Conservation (phyloP, 2,113 vertebrate genomes). For the Tonatia bakeri region DNA sequence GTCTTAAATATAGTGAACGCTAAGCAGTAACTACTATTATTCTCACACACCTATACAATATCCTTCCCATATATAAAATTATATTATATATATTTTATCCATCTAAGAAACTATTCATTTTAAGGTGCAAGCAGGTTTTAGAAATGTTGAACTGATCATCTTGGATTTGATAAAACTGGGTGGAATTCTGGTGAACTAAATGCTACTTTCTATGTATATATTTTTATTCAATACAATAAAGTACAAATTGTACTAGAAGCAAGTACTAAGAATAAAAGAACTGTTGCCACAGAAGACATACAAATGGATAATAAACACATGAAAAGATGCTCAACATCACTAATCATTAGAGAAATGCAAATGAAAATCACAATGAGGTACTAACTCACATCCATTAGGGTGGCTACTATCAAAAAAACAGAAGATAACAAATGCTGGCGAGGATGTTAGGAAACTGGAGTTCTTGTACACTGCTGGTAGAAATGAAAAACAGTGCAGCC, state of each 20-base stretch:
- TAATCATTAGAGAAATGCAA: not conserved
- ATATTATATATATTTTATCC: not conserved
- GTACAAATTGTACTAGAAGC: not conserved
- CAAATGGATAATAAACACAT: not conserved
- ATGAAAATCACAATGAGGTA: not conserved
- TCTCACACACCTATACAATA: not conserved
- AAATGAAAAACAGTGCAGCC: not conserved
- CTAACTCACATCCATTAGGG: not conserved
- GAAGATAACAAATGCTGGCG: not conserved
- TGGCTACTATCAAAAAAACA: not conserved
- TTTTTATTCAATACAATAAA: not conserved
- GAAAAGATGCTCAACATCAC: not conserved
- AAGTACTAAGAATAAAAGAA: not conserved
- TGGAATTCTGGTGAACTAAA: not conserved
- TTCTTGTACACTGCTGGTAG: not conserved
- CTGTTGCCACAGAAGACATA: not conserved
- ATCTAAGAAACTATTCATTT: not conserved
- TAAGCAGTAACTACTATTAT: not conserved
- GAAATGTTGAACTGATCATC: not conserved
- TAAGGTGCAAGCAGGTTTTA: not conserved
- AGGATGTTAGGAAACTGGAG: not conserved
- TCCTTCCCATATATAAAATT: not conserved
- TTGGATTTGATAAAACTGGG: not conserved
- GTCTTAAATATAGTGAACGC: not conserved
- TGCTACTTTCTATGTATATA: not conserved